Evolutionary conservation across 2,888 invertebrate species (phyloP).

Genomic region (Phyto melanocephala): DNA sequence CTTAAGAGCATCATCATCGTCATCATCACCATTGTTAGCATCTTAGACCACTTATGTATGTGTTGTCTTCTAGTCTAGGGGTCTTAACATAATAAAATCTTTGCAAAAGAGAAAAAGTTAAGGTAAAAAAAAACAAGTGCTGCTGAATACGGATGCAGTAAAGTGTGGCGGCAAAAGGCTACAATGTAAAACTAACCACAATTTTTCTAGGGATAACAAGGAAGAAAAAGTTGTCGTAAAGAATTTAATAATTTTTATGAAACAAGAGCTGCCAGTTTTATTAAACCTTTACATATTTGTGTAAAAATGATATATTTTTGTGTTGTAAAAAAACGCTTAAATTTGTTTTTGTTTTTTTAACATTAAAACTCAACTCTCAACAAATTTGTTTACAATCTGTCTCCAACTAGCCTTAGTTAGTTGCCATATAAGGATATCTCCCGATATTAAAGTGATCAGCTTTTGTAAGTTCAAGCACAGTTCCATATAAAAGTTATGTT

Average conservation of each 20-base stretch:
- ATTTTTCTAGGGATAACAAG: not conserved
- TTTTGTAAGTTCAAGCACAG: no score
- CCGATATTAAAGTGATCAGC: no score
- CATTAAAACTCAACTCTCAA: no score
- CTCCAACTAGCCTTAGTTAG: no score
- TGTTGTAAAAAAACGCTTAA: no score
- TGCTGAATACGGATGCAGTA: slow-evolving; percentile 1
- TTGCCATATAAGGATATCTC: no score
- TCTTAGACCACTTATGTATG: slow-evolving; percentile 42
- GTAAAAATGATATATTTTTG: no score
- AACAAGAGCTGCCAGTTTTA: not conserved
- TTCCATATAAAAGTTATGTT: no score
- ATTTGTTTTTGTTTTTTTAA: no score
- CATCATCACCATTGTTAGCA: slow-evolving; percentile 46
- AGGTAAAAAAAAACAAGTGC: not conserved
- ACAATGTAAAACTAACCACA: not conserved
- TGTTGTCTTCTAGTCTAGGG: slow-evolving; percentile 38
- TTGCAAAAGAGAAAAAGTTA: not conserved
- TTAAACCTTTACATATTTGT: no score
- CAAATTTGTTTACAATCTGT: no score
- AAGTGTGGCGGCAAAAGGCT: not conserved
- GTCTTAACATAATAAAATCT: slow-evolving; percentile 14
- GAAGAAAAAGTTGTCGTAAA: not conserved
- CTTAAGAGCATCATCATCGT: slow-evolving; percentile 29
- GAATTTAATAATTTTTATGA: not conserved